A percentile compares a stretch with the other conserved stretches of the same genome.
These are phyloP conservation scores for Macrosiphum euphorbiae DNA, from an alignment of 2,888 invertebrate species.

Conservation along the genomic window DNA sequence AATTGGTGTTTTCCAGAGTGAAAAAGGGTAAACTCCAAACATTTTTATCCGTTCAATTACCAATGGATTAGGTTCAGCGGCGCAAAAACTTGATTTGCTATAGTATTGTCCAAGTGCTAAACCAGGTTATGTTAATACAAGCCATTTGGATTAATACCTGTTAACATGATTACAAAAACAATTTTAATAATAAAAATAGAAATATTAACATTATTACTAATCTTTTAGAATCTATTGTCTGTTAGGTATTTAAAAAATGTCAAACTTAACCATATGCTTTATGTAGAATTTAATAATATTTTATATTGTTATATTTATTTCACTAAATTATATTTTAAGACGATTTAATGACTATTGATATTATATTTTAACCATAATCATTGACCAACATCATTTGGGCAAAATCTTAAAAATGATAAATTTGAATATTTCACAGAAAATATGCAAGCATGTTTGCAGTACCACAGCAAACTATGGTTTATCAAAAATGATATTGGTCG, in stretches of 20 bases:
- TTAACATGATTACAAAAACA: neutral
- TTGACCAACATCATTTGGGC: neutral
- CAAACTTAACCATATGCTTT: neutral
- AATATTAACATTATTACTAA: neutral
- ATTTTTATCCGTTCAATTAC: neutral
- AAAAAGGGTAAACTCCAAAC: neutral
- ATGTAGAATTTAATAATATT: no score
- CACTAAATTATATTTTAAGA: neutral
- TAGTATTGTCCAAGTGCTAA: neutral
- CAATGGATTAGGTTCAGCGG: neutral
- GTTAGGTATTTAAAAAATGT: neutral
- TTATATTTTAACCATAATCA: neutral
- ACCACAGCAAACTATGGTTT: no score
- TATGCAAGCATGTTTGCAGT: no score
- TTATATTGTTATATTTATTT: neutral
- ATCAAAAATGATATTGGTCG: no score
- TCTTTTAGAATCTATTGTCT: neutral
- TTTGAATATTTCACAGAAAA: neutral
- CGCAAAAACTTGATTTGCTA: neutral
- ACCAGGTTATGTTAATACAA: neutral
- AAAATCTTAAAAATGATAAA: neutral
- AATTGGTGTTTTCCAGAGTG: neutral
- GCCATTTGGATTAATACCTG: neutral
- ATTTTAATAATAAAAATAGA: neutral
- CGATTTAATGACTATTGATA: neutral